Base-by-base conservation (phyloP, 2,888 invertebrate species). In the Mongoloraphidia duomilia region DNA sequence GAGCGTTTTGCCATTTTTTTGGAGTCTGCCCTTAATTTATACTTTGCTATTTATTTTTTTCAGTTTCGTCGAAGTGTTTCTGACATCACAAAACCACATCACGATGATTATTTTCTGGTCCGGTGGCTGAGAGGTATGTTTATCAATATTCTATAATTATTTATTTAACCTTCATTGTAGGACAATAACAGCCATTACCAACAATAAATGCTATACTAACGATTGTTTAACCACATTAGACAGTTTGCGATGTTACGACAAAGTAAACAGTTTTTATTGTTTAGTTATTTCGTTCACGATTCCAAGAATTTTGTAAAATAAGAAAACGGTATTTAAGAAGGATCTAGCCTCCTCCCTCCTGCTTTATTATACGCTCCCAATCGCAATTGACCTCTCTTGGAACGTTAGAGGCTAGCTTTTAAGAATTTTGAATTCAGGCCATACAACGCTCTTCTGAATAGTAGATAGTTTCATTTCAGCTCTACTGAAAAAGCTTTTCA, bases 41-140 rank as follows among this genome's bases (percentile, higher is more conserved):
- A 35, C n/a, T 41, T 47, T 48, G 51, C 42, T 43, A 50, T 54
- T 50, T 53, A 57, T 57, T 66, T 66, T 62, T 81, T 81, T 39
- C 75, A 89, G 88, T 84, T 89, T 61, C 76, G 84, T 50, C 74
- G 80, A 53, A 80, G 72, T 58, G 81, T 88, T 10, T 67, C 74
- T 51, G 85, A 86, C 63, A 62, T 77, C 43, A 63, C 75, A 5
- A 76, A 77, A 58, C 80, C 84, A 0, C 79, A 83, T 56, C 83
- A 87, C 58, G 82, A 87, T 62, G 89, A 90, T 58, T 78, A 81
- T 56, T 89, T 80, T 65, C 72, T 89, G 26, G 65, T 88, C 8
- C 75, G 89, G 54, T 90, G 89, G 89, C 73, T 90, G 0, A 70
- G 82, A 75, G 89, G 89, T 87, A 71, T 65, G 64, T 56, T 39